phyloP scores from a whole-genome alignment of 2,888 invertebrate genomes.

The Diaphora mendica region DNA sequence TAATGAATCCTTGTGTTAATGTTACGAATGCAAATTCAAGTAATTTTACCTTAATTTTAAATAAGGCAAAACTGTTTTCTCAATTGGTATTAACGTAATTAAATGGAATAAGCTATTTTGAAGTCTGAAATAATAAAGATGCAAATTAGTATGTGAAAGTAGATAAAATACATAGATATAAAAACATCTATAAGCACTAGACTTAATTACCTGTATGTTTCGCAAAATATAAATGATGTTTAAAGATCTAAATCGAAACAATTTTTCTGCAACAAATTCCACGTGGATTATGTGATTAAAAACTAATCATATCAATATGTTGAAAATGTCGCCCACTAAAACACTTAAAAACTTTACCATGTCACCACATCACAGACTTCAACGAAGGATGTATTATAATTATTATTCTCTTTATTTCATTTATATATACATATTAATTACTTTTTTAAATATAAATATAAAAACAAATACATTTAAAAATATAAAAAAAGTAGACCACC shows the following conservation, averaged over 20 bases:
- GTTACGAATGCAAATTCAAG: neutral
- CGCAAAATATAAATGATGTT: neutral
- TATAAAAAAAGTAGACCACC: too few species aligned
- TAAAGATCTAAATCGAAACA: neutral
- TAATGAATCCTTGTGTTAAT: conserved; percentile 44
- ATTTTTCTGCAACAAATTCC: too few species aligned
- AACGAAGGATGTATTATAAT: too few species aligned
- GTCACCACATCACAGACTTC: too few species aligned
- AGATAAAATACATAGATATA: neutral
- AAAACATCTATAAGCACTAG: neutral
- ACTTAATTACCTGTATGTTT: neutral
- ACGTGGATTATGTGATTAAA: too few species aligned
- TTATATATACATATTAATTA: too few species aligned
- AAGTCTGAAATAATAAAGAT: neutral
- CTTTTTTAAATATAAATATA: too few species aligned
- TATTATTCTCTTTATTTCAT: too few species aligned
- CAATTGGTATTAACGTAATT: neutral
- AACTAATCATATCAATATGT: too few species aligned
- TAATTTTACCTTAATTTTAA: neutral
- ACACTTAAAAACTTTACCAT: too few species aligned
- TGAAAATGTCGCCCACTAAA: too few species aligned
- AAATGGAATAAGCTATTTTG: neutral
- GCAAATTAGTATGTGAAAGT: neutral
- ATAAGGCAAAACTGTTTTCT: neutral
- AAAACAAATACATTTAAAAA: too few species aligned